Base-by-base conservation (phyloP, 2,113 vertebrate species). In the Pterocles burchelli region DNA sequence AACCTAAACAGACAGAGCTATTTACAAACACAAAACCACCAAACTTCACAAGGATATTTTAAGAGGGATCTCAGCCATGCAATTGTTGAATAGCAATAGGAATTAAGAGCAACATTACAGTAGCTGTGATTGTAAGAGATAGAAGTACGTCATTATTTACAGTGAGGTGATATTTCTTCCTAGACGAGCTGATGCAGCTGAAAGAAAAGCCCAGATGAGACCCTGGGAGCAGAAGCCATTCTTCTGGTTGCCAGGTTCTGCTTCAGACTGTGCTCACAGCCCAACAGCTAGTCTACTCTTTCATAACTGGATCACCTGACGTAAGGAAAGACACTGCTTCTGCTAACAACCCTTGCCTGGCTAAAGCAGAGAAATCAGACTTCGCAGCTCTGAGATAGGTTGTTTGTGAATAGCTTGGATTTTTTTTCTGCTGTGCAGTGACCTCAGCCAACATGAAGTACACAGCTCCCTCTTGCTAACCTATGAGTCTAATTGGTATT, bases 401-500 rank as follows among this genome's bases (percentile, higher is more conserved):
- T 94, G 48, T 48, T 59, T 70, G 79, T 84, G 90, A 96, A 90
- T 84, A 90, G 88, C 71, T 91, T 90, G 86, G 79, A 61, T 52
- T 62, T 86, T 76, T 92, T 62, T 91, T 68, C 71, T 94, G 75
- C 91, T 93, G 90, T 71, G 82, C 61, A 65, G 75, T 88, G 93
- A 93, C 90, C 95, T 95, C 63, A 4, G 85, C 58, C 89, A 91
- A 79, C 77, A 73, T 0, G 4, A 89, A 91, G 88, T 22, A 38
- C 68, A 74, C 10, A 71, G 91, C 79, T 90, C 85, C 86, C 3
- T 0, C 79, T 92, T 43, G 25, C 58, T 90, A 95, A 97, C 93
- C 63, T 90, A 59, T 18, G 52, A 91, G 81, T 62, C 63, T 94
- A 93, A 96, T 93, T 86, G 82, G 88, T 88, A 90, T 96, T 93